These are phyloP conservation scores for Ciona savignyi DNA, from an alignment of 23 tunicate genomes.

Conservation along the genomic window DNA sequence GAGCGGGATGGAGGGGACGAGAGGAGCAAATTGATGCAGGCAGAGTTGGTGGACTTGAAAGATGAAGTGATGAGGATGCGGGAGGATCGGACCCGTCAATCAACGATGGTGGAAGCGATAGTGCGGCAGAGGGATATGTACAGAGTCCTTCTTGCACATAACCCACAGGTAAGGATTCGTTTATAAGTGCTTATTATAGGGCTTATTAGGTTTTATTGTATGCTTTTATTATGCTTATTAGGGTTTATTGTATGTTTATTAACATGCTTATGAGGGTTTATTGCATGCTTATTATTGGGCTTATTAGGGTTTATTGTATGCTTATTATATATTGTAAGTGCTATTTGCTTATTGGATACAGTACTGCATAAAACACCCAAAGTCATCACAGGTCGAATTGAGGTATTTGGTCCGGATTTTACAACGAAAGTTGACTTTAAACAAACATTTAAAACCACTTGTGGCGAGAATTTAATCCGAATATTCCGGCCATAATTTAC, in stretches of 20 bases:
- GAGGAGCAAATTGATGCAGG: conserved; percentile 29
- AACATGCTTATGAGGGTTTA: background rate
- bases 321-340: background rate
- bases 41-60: conserved; percentile 47
- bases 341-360: too few relatives aligned
- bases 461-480: too few relatives aligned
- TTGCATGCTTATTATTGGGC: background rate
- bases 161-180: conserved; percentile 33
- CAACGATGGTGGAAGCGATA: conserved; percentile 50
- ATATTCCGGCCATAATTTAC: too few relatives aligned
- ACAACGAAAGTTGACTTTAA: too few relatives aligned
- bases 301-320: background rate
- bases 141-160: conserved; percentile 73
- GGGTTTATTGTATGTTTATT: too few relatives aligned
- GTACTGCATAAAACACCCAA: too few relatives aligned
- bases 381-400: too few relatives aligned
- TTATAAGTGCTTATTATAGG: background rate
- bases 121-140: conserved; percentile 93
- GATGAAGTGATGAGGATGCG: conserved; percentile 66
- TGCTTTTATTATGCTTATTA: too few relatives aligned
- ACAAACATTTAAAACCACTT: too few relatives aligned
- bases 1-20: conserved; percentile 34
- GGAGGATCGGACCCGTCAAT: conserved; percentile 61
- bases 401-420: too few relatives aligned
- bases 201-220: too few relatives aligned